Conservation (phyloP, 2,797 vertebrate genomes). For the Scomberomorus guttatus region DNA sequence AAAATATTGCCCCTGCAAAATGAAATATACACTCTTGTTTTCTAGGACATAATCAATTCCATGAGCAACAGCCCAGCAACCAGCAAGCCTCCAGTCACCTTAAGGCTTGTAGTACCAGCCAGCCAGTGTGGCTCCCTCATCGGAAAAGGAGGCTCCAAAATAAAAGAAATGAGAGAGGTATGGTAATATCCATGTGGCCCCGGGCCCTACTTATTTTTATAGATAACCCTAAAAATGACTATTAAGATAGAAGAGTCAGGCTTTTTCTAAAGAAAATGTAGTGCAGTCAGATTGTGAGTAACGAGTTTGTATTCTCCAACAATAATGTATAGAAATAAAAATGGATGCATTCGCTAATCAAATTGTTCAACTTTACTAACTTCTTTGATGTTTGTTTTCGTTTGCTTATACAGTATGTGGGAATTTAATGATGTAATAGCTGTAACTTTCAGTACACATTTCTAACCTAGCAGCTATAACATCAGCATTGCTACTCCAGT, state of each 20-base stretch:
- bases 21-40: slow-evolving; percentile 39
- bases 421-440: background rate
- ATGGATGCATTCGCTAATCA: background rate
- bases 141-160: slow-evolving; percentile 96
- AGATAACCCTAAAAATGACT: background rate
- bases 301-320: background rate
- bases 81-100: slow-evolving; percentile 95
- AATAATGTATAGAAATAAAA: background rate
- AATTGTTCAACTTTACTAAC: background rate
- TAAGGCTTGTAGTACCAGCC: slow-evolving; percentile 93
- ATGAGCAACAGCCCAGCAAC: slow-evolving; percentile 98
- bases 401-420: background rate
- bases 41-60: slow-evolving; percentile 96
- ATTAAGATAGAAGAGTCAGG: background rate
- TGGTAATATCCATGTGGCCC: background rate
- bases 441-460: background rate
- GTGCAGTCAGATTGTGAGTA: background rate
- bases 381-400: background rate
- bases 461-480: background rate
- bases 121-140: slow-evolving; percentile 96
- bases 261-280: background rate
- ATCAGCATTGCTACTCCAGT: background rate
- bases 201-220: background rate
- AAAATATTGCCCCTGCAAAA: slow-evolving; percentile 1
- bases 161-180: slow-evolving; percentile 98